A percentile compares a stretch with the other conserved stretches of the same genome.
Evolutionary conservation across 2,888 invertebrate genomes (phyloP).

Genomic region (Drosophila greeni): DNA sequence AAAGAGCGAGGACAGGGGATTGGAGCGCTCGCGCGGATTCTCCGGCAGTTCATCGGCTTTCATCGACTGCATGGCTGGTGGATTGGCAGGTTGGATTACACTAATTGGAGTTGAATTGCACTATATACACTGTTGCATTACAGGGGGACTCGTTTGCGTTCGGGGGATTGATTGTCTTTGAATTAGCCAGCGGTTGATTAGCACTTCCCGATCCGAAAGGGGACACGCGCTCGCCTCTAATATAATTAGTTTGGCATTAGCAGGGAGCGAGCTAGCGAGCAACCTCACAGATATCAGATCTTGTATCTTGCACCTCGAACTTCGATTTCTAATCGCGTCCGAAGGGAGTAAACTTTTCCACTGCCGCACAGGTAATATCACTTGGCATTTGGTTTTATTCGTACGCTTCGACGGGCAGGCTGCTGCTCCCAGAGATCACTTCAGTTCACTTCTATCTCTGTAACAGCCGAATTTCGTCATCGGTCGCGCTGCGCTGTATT

Average conservation of each 20-base stretch:
- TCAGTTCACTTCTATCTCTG: constrained; percentile 23
- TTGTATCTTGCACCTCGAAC: constrained; percentile 2
- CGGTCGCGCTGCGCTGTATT: constrained; percentile 2
- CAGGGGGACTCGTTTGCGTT: constrained; percentile 39
- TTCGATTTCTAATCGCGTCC: constrained; percentile 28
- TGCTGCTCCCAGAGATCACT: constrained; percentile 17
- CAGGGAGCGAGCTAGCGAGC: constrained; percentile 14
- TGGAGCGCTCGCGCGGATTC: constrained; percentile 81
- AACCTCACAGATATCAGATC: constrained; percentile 4
- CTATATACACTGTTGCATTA: constrained; percentile 36
- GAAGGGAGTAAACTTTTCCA: constrained; percentile 15
- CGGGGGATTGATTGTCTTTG: constrained; percentile 21
- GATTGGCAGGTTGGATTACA: constrained; percentile 19
- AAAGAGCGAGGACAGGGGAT: constrained; percentile 82
- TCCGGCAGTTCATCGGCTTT: constrained; percentile 78
- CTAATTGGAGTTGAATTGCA: constrained; percentile 25
- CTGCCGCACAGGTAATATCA: constrained; percentile 5
- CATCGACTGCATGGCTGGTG: constrained; percentile 74
- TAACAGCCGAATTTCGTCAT: constrained; percentile 28
- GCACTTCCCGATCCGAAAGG: constrained; percentile 37
- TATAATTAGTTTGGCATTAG: constrained; percentile 61
- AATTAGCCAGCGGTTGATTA: constrained; percentile 45
- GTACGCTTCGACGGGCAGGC: no score
- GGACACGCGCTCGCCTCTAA: constrained; percentile 62
- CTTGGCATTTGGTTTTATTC: constrained; percentile 12